Percentiles rank a stretch among this genome's conserved stretches.
Evolutionary conservation across 2,888 invertebrate genomes (phyloP).

Genomic region (Chymomyza amoena): DNA sequence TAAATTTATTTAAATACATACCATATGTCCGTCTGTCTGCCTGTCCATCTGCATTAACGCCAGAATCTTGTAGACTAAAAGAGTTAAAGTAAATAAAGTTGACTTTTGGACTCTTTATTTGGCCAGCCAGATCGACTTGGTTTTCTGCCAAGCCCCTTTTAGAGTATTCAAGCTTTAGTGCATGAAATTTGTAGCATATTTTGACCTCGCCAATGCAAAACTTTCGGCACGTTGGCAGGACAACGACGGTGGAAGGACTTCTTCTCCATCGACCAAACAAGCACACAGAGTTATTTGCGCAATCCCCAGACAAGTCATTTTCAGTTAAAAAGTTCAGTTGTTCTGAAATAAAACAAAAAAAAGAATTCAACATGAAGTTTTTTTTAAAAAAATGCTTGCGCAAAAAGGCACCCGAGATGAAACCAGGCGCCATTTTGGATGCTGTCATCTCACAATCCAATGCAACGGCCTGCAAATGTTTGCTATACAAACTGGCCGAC

Average conservation of each 20-base stretch:
- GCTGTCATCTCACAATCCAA: conserved; percentile 91
- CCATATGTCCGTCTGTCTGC: too few relatives aligned
- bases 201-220: background rate
- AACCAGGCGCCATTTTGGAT: conserved; percentile 89
- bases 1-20: too few relatives aligned
- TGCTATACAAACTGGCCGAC: conserved; percentile 92
- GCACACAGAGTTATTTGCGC: conserved; percentile 26
- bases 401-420: conserved; percentile 78
- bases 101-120: too few relatives aligned
- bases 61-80: too few relatives aligned
- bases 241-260: background rate
- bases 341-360: background rate
- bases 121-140: too few relatives aligned
- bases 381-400: conserved; percentile 76
- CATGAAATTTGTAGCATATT: too few relatives aligned
- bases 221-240: conserved; percentile 10
- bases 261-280: conserved; percentile 58
- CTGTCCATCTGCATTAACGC: too few relatives aligned
- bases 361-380: conserved; percentile 62
- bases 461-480: conserved; percentile 90
- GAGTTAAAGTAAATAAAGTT: too few relatives aligned
- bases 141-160: accelerated
- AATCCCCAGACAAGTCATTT: background rate
- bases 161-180: too few relatives aligned
- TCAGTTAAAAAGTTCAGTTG: background rate